Conservation (phyloP, 2,113 vertebrate genomes). For the Sturnira hondurensis region DNA sequence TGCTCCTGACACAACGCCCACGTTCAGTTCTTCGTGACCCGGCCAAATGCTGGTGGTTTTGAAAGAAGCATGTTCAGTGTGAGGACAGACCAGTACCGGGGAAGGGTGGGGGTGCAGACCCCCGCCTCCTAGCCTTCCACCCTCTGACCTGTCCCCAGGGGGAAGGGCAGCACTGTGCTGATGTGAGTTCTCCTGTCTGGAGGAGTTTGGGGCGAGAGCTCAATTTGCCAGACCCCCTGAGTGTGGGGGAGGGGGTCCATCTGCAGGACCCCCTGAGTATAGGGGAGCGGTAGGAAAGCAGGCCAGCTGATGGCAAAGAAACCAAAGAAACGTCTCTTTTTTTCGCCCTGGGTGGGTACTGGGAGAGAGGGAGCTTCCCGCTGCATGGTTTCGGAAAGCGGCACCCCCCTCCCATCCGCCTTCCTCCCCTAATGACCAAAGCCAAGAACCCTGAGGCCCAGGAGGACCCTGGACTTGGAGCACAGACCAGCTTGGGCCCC, state of each 20-base stretch:
- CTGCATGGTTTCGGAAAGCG: too few species aligned
- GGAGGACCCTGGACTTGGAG: background rate
- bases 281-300: background rate
- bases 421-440: background rate
- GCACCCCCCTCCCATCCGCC: background rate
- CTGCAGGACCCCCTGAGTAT: background rate
- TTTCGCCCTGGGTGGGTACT: rapidly evolving
- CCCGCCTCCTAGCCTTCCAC: background rate
- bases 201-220: background rate
- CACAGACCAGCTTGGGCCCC: background rate
- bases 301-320: background rate
- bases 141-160: background rate
- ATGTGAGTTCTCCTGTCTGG: too few species aligned
- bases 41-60: constrained; percentile 6
- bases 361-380: background rate
- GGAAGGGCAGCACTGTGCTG: too few species aligned
- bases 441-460: background rate
- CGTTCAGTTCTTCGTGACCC: background rate
- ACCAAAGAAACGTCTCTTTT: background rate
- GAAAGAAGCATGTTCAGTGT: background rate
- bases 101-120: background rate
- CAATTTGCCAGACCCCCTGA: background rate
- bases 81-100: background rate
- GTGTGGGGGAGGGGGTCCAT: background rate
- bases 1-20: background rate